Percentiles rank a stretch among this genome's conserved stretches.
phyloP scores from a whole-genome alignment of 2,113 vertebrate species.

The Passer domesticus region DNA sequence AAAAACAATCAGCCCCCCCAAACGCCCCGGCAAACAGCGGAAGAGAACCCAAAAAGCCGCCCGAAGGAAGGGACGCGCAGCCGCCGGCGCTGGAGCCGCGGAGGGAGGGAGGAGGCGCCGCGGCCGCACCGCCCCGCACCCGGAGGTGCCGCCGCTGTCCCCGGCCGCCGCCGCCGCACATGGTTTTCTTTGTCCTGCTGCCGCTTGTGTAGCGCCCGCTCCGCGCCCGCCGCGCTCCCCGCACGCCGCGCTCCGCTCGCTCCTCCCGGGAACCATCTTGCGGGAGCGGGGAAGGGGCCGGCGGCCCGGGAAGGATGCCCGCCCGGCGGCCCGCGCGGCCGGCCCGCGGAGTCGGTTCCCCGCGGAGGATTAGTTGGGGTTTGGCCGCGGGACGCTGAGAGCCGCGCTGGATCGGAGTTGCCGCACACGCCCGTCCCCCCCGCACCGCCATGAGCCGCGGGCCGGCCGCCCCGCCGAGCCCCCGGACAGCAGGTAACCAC shows the following conservation, averaged over 20 bases:
- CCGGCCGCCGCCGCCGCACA: conserved; percentile 68
- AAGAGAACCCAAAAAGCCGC: neutral
- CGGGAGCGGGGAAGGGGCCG: neutral
- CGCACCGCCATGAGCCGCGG: conserved; percentile 13
- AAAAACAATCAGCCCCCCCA: neutral
- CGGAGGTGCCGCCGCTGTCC: neutral
- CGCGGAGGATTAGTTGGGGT: conserved; percentile 37
- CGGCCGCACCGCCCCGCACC: neutral
- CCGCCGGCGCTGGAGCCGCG: neutral
- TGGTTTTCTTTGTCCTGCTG: conserved; percentile 86
- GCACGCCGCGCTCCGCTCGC: neutral
- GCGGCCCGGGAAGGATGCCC: neutral
- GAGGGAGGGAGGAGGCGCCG: neutral
- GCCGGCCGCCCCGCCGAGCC: neutral
- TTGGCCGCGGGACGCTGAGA: conserved; percentile 16
- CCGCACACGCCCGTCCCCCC: neutral
- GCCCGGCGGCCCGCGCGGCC: neutral
- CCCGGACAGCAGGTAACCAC: conserved; percentile 9
- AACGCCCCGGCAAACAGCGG: neutral
- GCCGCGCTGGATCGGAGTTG: conserved; percentile 4
- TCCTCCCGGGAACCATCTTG: conserved; percentile 20
- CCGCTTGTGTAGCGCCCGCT: conserved; percentile 52
- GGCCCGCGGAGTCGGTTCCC: neutral
- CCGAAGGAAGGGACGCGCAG: neutral
- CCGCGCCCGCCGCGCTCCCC: neutral